A percentile compares a stretch with the other conserved stretches of the same genome.
These are phyloP conservation scores for Stomatorhinus walkeri DNA, from an alignment of 2,797 vertebrate species.

Conservation along the genomic window DNA sequence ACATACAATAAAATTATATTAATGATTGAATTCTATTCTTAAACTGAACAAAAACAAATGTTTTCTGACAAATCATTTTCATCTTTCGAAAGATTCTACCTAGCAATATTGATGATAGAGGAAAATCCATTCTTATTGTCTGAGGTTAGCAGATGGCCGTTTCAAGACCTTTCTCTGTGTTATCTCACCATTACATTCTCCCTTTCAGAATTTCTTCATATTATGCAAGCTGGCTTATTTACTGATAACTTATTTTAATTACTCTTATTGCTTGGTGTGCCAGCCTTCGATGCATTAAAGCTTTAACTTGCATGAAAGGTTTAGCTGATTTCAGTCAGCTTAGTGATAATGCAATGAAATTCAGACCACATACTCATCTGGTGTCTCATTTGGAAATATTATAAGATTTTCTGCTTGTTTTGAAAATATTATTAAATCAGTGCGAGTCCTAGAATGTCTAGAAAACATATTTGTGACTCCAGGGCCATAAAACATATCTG, in stretches of 20 bases:
- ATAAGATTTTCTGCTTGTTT: neutral
- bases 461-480: neutral
- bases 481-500: neutral
- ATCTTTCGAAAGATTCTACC: neutral
- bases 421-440: neutral
- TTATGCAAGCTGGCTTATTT: neutral
- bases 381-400: neutral
- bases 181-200: neutral
- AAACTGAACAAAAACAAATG: neutral
- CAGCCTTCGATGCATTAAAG: neutral
- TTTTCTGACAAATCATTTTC: neutral
- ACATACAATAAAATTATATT: neutral
- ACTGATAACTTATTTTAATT: neutral
- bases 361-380: neutral
- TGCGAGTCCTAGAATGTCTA: neutral
- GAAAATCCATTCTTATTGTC: neutral
- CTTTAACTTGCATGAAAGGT: neutral
- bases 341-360: neutral
- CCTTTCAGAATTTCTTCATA: neutral
- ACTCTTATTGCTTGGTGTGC: neutral
- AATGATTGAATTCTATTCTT: neutral
- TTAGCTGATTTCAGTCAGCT: neutral
- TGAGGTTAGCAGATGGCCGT: neutral
- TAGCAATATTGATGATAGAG: neutral
- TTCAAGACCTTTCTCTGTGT: neutral